Conservation (phyloP, 2,888 invertebrate genomes). For the Erebia epiphron region DNA sequence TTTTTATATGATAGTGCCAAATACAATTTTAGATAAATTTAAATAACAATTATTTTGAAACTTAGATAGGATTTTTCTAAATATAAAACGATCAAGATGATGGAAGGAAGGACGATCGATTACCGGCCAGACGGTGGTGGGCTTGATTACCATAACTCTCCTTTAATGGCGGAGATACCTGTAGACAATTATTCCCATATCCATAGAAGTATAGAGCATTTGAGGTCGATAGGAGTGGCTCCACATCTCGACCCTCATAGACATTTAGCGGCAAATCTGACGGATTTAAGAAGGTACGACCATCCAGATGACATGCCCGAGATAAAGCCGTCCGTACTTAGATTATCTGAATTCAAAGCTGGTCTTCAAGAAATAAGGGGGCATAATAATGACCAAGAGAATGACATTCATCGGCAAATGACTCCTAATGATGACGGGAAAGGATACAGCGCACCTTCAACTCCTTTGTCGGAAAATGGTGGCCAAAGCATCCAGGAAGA, state of each 20-base stretch:
- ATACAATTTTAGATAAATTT: conserved; percentile 62
- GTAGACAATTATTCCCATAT: conserved; percentile 86
- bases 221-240: conserved; percentile 83
- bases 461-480: conserved; percentile 77
- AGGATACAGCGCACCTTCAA: conserved; percentile 79
- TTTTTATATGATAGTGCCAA: conserved; percentile 81
- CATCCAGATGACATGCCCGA: conserved; percentile 78
- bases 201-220: conserved; percentile 85
- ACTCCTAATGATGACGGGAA: conserved; percentile 78
- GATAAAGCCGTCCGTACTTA: conserved; percentile 77
- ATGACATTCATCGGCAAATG: conserved; percentile 72
- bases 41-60: conserved; percentile 51
- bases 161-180: conserved; percentile 86
- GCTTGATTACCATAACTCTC: conserved; percentile 86
- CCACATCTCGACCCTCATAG: conserved; percentile 76
- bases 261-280: conserved; percentile 74
- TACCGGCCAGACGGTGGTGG: conserved; percentile 84
- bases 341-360: conserved; percentile 77
- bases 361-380: conserved; percentile 74
- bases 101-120: conserved; percentile 82
- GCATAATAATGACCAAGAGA: conserved; percentile 72
- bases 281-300: conserved; percentile 77
- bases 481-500: conserved; percentile 76
- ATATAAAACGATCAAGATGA: conserved; percentile 64
- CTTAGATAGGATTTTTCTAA: conserved; percentile 71